Evolutionary conservation across 2,113 vertebrate species (phyloP), one percentile per base, ranked within the genome.

Genomic region (Probosciger aterrimus): DNA sequence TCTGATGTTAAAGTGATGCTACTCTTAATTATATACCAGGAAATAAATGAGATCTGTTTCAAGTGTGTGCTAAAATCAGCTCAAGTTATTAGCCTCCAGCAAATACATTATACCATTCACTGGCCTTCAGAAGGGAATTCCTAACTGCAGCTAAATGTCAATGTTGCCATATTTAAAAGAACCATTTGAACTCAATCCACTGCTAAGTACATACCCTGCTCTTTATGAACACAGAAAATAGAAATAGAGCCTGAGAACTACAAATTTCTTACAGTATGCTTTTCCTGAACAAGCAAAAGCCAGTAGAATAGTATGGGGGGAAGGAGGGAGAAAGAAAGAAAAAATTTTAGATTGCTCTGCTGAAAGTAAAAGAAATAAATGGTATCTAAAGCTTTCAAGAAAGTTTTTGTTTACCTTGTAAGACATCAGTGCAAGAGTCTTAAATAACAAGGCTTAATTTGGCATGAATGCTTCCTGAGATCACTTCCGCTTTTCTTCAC

Each of bases 261-360:
- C 30, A 76, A n/a, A 25, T 11, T 86, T 76, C 57, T 52, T 27
- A 83, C 3, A 31, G 18, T 13, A 64, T 0, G 0, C 3, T 83
- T 82, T 75, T 59, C 37, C 20, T 63, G 16, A 6, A 68, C 3
- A 39, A 46, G 31, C 4, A 55, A 84, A 92, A 77, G 11, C 1
- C 1, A 25, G 35, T 7, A 49, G n/a, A 46, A 19, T 14, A 68
- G 4, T 41, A 7, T 19, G 2, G 3, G 18, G 8, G 0, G 2
- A 0, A 1, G 23, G 7, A 39, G 3, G 3, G 1, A 2, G 14
- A 12, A 24, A 22, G 13, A 23, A 74, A 18, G 7, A n/a, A 8
- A 25, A 17, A 50, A 18, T 4, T 69, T 82, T 37, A 69, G 49
- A 79, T 82, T 9, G 5, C 52, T 70, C 23, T 76, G 14, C 17